Evolutionary conservation across 2,113 vertebrate species (phyloP), one percentile per base, ranked within the genome.

Genomic region (Manacus vitellinus): DNA sequence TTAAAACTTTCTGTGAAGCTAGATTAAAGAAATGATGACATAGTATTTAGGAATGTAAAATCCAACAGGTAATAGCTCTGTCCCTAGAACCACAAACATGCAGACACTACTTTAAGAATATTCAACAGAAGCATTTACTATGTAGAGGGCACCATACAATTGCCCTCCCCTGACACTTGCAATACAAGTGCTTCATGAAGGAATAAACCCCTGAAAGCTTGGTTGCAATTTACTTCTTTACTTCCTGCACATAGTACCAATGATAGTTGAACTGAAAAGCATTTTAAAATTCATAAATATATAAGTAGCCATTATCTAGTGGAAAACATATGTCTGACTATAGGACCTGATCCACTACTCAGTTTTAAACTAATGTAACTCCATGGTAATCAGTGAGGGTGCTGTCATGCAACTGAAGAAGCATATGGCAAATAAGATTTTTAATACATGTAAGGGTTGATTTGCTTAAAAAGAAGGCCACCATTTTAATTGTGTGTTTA

Each of bases 231-330:
- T 93, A 96, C 86, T 93, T 97, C 93, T 97, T 94, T 94, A 91
- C 94, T 97, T 97, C 95, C 96, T 96, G 91, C 59, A 94, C 55
- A 86, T 28, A 94, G 65, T 88, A 92, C 94, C 89, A 94, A 77
- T 79, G 75, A 77, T 90, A 95, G 88, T 94, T 95, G 93, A 88
- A 90, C 83, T 97, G 92, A 94, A 97, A 97, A 93, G 86, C 95
- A 96, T 97, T 97, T 93, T 91, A 92, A 94, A 96, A 97, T 93
- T 96, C 94, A 97, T 97, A 96, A 96, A 96, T 96, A 96, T 95
- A 90, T 97, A 96, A 97, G 91, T 94, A 96, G 95, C 94, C 91
- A 97, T 97, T 96, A 96, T 94, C 93, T 89, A 80, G 66, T 88
- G 67, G 67, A 94, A 94, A 94, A 90, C 59, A 58, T 91, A 89